These are phyloP conservation scores for Neoniphon sammara DNA, from an alignment of 2,797 vertebrate species.

Conservation along the genomic window DNA sequence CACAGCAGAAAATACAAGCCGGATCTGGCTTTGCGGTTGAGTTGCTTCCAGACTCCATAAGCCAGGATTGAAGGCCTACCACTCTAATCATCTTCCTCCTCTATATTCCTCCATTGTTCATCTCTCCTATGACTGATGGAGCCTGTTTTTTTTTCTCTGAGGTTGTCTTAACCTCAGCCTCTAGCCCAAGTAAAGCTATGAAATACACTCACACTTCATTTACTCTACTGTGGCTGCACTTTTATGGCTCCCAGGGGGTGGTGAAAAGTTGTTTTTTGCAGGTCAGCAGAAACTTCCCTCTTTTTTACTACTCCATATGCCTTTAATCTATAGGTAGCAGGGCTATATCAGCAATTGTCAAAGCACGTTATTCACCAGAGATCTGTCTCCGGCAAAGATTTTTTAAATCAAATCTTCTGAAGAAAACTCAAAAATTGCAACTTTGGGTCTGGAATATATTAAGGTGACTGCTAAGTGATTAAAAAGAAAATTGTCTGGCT, in stretches of 20 bases:
- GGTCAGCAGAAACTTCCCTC: slow-evolving; percentile 62
- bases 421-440: slow-evolving; percentile 16
- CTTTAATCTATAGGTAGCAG: slow-evolving; percentile 45
- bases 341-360: slow-evolving; percentile 46
- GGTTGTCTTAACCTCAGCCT: slow-evolving; percentile 50
- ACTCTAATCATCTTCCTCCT: slow-evolving; percentile 19
- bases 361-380: slow-evolving; percentile 24
- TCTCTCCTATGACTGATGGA: slow-evolving; percentile 34
- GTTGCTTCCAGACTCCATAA: slow-evolving; percentile 39
- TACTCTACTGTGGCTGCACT: slow-evolving; percentile 50
- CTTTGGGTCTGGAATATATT: background rate
- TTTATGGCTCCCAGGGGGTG: slow-evolving; percentile 56
- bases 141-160: slow-evolving; percentile 28
- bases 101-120: slow-evolving; percentile 46
- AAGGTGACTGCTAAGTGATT: background rate
- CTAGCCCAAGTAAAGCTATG: slow-evolving; percentile 42
- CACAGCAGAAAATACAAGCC: slow-evolving; percentile 28
- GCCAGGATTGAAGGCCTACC: slow-evolving; percentile 22
- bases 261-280: slow-evolving; percentile 57
- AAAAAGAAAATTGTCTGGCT: background rate
- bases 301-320: slow-evolving; percentile 57
- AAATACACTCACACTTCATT: slow-evolving; percentile 56
- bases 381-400: slow-evolving; percentile 2
- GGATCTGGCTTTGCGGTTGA: slow-evolving; percentile 40
- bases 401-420: slow-evolving; percentile 22